Conservation (phyloP, 2,797 vertebrate genomes). For the Anabacerthia variegaticeps region DNA sequence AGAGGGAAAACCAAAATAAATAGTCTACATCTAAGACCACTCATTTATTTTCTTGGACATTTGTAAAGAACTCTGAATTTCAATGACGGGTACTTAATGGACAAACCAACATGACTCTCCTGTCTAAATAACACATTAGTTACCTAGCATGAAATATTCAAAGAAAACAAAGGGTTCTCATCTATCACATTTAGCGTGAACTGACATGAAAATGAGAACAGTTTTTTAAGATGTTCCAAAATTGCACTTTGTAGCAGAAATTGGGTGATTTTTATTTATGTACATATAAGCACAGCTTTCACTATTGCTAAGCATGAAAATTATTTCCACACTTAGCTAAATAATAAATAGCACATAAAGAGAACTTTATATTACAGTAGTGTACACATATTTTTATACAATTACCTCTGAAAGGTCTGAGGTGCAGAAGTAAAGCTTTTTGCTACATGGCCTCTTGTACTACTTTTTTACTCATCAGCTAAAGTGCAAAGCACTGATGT, state of each 20-base stretch:
- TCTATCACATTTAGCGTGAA: not conserved
- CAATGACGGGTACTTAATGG: not conserved
- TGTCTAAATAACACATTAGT: not conserved
- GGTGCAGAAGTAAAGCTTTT: not conserved
- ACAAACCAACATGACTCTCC: not conserved
- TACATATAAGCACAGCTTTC: not conserved
- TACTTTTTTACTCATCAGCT: not conserved
- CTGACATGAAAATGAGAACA: not conserved
- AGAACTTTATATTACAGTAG: not conserved
- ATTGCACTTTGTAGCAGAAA: not conserved
- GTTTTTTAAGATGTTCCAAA: not conserved
- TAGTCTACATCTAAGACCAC: not conserved
- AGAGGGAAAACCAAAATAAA: not conserved
- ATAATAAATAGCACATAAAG: not conserved
- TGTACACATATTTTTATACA: not conserved
- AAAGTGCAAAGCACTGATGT: not conserved
- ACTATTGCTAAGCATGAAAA: not conserved
- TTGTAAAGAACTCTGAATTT: not conserved
- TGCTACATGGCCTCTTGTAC: not conserved
- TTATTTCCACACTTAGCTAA: not conserved
- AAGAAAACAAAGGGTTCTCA: not conserved
- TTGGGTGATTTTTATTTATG: not conserved
- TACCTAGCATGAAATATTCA: not conserved
- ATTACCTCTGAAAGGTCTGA: not conserved
- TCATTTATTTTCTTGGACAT: not conserved